These are phyloP conservation scores for Oryctes rhinoceros DNA, from an alignment of 1,140 invertebrate species.

Conservation along the genomic window DNA sequence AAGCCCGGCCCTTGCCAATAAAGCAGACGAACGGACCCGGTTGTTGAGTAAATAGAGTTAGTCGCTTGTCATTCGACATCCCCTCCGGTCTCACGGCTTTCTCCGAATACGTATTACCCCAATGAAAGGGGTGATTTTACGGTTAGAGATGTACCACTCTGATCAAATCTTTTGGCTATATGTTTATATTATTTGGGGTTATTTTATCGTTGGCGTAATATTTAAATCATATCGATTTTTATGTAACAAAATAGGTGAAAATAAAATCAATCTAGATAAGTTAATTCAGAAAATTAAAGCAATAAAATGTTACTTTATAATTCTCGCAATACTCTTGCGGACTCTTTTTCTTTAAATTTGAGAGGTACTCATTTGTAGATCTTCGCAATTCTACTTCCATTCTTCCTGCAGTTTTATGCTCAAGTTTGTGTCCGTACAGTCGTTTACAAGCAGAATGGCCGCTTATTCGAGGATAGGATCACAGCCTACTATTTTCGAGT, in stretches of 20 bases:
- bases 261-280: not conserved
- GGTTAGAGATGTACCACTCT: slow-evolving; percentile 26
- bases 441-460: no score
- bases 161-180: slow-evolving; percentile 14
- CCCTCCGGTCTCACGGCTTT: slow-evolving; percentile 46
- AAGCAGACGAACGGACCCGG: slow-evolving; percentile 52
- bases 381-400: no score
- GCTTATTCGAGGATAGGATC: no score
- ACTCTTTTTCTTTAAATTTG: no score
- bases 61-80: slow-evolving; percentile 52
- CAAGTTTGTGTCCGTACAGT: no score
- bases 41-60: slow-evolving; percentile 54
- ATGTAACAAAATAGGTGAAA: not conserved
- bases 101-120: slow-evolving; percentile 43
- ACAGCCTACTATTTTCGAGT: no score
- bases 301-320: no score
- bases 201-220: not conserved
- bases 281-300: no score
- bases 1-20: slow-evolving; percentile 50
- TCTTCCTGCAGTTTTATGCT: no score
- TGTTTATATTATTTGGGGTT: not conserved
- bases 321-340: no score
- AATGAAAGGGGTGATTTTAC: slow-evolving; percentile 46
- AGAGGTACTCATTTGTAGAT: no score
- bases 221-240: not conserved